A percentile compares a stretch with the other conserved stretches of the same genome.
phyloP scores from a whole-genome alignment of 2,113 vertebrate genomes.

The Hippocampus comes region DNA sequence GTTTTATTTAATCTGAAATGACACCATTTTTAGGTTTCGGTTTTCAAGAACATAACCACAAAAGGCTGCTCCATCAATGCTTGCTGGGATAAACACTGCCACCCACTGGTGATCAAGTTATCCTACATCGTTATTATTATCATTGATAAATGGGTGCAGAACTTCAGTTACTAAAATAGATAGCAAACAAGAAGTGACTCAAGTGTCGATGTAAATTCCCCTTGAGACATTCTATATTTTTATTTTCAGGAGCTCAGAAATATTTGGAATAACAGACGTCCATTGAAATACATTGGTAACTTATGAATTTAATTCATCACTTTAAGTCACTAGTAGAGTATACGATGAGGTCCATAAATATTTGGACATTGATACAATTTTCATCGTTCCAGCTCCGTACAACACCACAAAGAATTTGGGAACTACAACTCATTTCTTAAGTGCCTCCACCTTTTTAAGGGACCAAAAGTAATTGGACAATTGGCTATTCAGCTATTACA shows the following conservation, averaged over 20 bases:
- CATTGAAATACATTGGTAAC: neutral
- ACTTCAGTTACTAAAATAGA: neutral
- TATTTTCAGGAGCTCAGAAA: neutral
- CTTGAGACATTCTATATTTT: neutral
- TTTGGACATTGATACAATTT: too few species aligned
- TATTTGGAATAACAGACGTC: neutral
- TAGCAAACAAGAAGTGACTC: neutral
- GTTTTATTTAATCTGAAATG: conserved; percentile 67
- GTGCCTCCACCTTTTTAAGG: too few species aligned
- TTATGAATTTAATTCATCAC: neutral
- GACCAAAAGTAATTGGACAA: too few species aligned
- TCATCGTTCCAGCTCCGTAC: too few species aligned
- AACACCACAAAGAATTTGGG: too few species aligned
- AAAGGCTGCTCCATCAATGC: neutral
- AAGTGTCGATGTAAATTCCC: neutral
- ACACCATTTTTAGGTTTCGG: conserved; percentile 36
- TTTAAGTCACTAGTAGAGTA: too few species aligned
- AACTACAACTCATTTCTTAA: too few species aligned
- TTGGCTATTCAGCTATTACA: too few species aligned
- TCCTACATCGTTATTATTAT: neutral
- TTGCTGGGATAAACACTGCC: conserved; percentile 38
- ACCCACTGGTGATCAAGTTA: conserved; percentile 23
- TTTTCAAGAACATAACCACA: conserved; percentile 43
- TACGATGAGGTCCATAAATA: too few species aligned
- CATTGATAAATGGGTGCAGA: neutral